These are phyloP conservation scores for Danio kyathit DNA, from an alignment of 2,797 vertebrate genomes.

Conservation along the genomic window DNA sequence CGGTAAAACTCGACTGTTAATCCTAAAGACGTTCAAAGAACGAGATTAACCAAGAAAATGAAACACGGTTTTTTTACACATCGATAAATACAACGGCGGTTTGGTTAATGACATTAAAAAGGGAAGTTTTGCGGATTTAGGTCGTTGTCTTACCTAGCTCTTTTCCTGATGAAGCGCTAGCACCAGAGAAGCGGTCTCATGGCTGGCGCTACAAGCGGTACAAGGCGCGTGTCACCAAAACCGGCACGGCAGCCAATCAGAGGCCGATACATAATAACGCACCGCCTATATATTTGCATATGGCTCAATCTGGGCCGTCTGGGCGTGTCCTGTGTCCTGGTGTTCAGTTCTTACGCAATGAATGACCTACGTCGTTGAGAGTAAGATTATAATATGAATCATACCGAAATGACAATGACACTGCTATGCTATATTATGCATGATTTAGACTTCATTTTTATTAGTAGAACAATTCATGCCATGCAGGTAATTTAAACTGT, in stretches of 20 bases:
- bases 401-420: neutral
- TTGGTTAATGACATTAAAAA: neutral
- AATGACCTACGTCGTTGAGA: neutral
- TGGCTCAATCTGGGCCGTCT: neutral
- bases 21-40: neutral
- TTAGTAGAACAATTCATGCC: neutral
- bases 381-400: neutral
- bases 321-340: neutral
- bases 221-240: conserved; percentile 51
- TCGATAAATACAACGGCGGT: neutral
- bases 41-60: neutral
- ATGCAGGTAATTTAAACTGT: neutral
- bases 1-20: conserved; percentile 18
- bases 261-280: neutral
- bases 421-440: neutral
- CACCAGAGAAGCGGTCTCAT: conserved; percentile 43
- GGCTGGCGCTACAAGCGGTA: conserved; percentile 34
- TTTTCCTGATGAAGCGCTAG: conserved; percentile 35
- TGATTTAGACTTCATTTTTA: neutral
- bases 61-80: neutral
- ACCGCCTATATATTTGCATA: conserved; percentile 20
- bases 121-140: neutral
- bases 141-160: conserved; percentile 33
- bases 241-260: conserved; percentile 57
- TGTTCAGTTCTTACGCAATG: neutral